Base-by-base conservation (phyloP, 2,797 vertebrate genomes). In the Iguana delicatissima region DNA sequence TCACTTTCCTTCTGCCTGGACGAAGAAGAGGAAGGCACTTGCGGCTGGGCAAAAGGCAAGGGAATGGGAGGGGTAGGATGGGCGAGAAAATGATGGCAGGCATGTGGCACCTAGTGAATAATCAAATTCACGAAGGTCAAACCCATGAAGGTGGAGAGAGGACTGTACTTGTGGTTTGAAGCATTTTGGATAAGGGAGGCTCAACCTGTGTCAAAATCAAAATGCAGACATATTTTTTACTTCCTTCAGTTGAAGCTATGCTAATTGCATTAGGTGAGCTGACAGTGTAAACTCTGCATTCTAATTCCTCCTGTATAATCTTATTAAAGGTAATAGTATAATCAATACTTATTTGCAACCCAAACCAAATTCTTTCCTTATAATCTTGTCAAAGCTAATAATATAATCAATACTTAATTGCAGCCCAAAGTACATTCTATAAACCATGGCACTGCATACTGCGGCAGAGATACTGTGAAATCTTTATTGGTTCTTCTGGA, bases 401-500 rank as follows among this genome's bases (percentile, higher is more conserved):
- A 87, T 85, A 87, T 82, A 62, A 89, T 94, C 93, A 84, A 77
- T 88, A 3, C 94, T 94, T 94, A 55, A 57, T 96, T 96, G 42
- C 95, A 99, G 99, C 98, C 98, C 77, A 99, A 97, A 97, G 96
- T 97, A 0, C 94, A 98, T 91, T 96, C 98, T 3, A 98, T 99
- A 95, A 99, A 99, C 95, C 99, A 98, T 46, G 98, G 96, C 89
- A 99, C 98, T 9, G 98, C 97, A 0, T 98, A 97, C 29, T 98
- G 98, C 85, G 99, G 98, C 55, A 98, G 99, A 95, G 98, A 98
- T 91, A 98, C 98, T 0, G 94, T 99, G 85, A 99, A 99, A 95
- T 93, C 97, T 69, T 96, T 99, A 80, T 91, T 98, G 62, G 92
- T 96, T 32, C 96, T 99, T 93, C 96, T 99, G 96, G 99, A 99